Base-by-base conservation (phyloP, 1,140 invertebrate species). In the Drosophila elegans region DNA sequence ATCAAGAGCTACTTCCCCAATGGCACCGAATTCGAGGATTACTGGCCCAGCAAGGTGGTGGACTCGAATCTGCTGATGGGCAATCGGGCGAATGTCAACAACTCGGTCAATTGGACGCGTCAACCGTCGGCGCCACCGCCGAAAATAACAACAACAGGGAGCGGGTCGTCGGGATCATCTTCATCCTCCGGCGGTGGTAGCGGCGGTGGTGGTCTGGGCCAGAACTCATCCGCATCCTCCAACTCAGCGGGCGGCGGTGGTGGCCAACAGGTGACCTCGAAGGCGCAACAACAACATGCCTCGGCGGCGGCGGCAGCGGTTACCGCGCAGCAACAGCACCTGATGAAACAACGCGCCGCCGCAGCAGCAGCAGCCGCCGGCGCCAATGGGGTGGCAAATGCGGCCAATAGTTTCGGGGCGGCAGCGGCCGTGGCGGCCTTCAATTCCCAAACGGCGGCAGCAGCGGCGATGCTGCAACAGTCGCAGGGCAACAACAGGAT, bases 1-100 rank as follows among this genome's bases (percentile, higher is more conserved):
- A 97, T 98, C 80, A 97, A 97, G 90, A 96, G 96, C 88, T 97
- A 98, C 90, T 98, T 98, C 80, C 97, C 97, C 2, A 96, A 96
- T 21, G 96, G 96, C 7, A 97, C 97, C 2, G 94, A 96, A 46
- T 98, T 98, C 91, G 97, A 98, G 85, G 97, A 97, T 69, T 98
- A 97, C 92, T 98, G 97, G 97, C 97, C 97, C 5, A 96, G 95
- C 80, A 97, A 97, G 93, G 95, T 97, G 51, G 94, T 96, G 45
- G 96, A 97, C 69, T 95, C 95, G 4, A 95, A 96, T 80, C 93
- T 97, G 9, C 93, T 96, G 75, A 95, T 93, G 74, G 84, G 94
- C 59, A 95, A 95, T 93, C 93, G 84, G 48, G 93, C 94, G 84
- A 93, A 86, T 91, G 93, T 94, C 80, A 91, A 74, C 16, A 93